Base-by-base conservation (phyloP, 2,888 invertebrate species). In the Lithophane semibrunnea region DNA sequence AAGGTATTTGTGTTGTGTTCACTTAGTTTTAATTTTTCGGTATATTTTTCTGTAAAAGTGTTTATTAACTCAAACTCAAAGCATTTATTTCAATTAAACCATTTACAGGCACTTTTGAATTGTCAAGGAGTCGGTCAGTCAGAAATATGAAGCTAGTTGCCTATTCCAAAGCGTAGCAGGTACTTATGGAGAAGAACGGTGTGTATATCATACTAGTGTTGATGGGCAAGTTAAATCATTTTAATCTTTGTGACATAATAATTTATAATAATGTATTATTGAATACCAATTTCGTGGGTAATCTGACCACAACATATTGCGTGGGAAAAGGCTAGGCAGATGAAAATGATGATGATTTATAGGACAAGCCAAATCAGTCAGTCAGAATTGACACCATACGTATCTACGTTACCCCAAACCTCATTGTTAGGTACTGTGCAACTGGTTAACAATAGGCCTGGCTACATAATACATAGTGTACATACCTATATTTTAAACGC, bases 381-480 rank as follows among this genome's bases (percentile, higher is more conserved):
- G 42, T 65, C 29, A 49, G 49, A 68, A 58, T 47, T 42, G 12
- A 21, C 56, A 58, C 24, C n/a, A 60, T 24, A 63, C 7, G 8
- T 64, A 74, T 29, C 8, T 37, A 7, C 16, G 47, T 0, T 47
- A 10, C 24, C 18, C 37, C 60, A 52, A 69, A 60, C 65, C 29
- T 9, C 52, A 72, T 74, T 72, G 69, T 77, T n/a, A 37, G 37
- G 37, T 37, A 37, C 2, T 29, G 1, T 29, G 1, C 29, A 29
- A 29, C 29, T 29, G 16, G 58, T 12, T 44, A 69, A 81, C 84
- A 87, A 84, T 76, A 79, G 63, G n/a, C 7, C 42, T 52, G 21
- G 58, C 68, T 86, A 80, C 64, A 70, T 83, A 80, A 47, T 65
- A 82, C 49, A 73, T 75, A 71, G 44, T 75, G 56, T 72, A n/a